phyloP scores from a whole-genome alignment of 2,113 vertebrate species.

The Beaufortia kweichowensis region DNA sequence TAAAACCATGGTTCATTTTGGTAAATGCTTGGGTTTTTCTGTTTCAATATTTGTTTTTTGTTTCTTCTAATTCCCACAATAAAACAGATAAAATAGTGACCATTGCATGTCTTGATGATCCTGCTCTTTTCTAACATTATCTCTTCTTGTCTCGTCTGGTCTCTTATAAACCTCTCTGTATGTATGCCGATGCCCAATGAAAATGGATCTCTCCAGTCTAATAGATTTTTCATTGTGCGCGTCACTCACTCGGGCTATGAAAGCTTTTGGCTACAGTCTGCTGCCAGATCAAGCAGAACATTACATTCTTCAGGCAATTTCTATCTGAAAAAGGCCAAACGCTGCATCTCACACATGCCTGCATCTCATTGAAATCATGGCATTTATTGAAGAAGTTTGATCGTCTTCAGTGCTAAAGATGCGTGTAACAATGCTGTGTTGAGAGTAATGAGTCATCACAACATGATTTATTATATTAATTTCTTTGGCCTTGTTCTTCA shows the following conservation, averaged over 20 bases:
- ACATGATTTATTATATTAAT: no score
- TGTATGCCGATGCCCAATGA: conserved; percentile 40
- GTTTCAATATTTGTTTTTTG: no score
- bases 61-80: no score
- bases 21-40: no score
- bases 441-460: neutral
- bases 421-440: neutral
- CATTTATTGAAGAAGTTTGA: conserved; percentile 3
- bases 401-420: neutral
- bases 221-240: conserved; percentile 56
- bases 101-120: no score
- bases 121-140: no score
- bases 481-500: neutral
- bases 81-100: no score
- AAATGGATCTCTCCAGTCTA: conserved; percentile 44
- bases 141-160: conserved; percentile 18
- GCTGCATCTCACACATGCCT: conserved; percentile 44
- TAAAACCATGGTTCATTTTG: no score
- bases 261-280: conserved; percentile 42
- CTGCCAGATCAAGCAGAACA: conserved; percentile 57
- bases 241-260: conserved; percentile 51
- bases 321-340: conserved; percentile 46
- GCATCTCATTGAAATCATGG: conserved; percentile 56
- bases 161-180: conserved; percentile 27
- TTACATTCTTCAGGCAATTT: conserved; percentile 56